These are phyloP conservation scores for Sciaenops ocellatus DNA, from an alignment of 2,797 vertebrate species.

Conservation along the genomic window DNA sequence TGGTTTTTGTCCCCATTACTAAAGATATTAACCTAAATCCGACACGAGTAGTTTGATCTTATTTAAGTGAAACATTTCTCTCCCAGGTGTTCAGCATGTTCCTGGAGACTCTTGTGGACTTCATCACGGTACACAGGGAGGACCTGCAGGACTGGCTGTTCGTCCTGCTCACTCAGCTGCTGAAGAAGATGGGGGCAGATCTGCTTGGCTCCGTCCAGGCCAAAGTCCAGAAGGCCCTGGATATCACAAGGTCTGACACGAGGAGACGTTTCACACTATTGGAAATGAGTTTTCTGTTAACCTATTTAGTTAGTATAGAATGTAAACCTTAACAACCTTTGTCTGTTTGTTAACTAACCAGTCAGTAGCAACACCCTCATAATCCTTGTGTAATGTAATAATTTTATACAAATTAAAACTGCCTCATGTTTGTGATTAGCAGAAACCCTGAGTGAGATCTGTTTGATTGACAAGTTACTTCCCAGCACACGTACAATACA, in stretches of 20 bases:
- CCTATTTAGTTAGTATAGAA: background rate
- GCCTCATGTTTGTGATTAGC: background rate
- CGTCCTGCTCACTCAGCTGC: constrained; percentile 95
- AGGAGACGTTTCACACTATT: background rate
- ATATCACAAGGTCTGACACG: constrained; percentile 91
- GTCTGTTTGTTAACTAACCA: background rate
- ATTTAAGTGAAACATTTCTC: background rate
- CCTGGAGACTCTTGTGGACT: constrained; percentile 98
- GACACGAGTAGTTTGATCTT: background rate
- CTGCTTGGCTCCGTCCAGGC: constrained; percentile 96
- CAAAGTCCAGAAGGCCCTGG: constrained; percentile 96
- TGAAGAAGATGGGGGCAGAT: constrained; percentile 98
- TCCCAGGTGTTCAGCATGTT: constrained; percentile 98
- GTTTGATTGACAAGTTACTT: background rate
- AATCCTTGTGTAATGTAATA: background rate
- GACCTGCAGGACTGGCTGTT: constrained; percentile 98
- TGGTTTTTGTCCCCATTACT: constrained; percentile 37
- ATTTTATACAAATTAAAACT: background rate
- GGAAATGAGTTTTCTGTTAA: background rate
- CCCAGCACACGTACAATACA: too few species aligned
- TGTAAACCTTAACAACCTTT: background rate
- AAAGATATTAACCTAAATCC: background rate
- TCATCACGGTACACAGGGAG: constrained; percentile 94
- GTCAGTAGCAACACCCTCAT: background rate
- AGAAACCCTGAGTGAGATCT: background rate